Conservation (phyloP, 2,888 invertebrate genomes). For the Laothoe populi region DNA sequence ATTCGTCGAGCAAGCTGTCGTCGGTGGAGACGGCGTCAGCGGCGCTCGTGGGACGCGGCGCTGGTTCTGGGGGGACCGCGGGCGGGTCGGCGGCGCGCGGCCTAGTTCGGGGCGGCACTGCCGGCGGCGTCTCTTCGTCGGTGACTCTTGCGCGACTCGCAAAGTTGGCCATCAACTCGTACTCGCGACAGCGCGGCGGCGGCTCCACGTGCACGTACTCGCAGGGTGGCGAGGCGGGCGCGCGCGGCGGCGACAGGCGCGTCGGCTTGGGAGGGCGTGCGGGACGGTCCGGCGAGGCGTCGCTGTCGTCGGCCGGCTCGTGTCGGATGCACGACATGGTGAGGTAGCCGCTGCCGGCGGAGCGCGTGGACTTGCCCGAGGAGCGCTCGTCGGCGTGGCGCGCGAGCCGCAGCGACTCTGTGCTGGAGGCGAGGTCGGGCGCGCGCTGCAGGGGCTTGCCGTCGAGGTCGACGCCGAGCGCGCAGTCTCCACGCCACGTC, state of each 20-base stretch:
- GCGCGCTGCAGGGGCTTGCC: slow-evolving; percentile 53
- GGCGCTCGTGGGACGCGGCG: slow-evolving; percentile 82
- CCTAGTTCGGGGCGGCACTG: slow-evolving; percentile 60
- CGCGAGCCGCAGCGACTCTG: slow-evolving; percentile 69
- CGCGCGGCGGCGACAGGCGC: slow-evolving; percentile 63
- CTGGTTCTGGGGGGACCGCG: slow-evolving; percentile 79
- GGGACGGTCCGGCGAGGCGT: slow-evolving; percentile 66
- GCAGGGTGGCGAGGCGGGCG: slow-evolving; percentile 45
- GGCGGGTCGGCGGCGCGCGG: slow-evolving; percentile 41
- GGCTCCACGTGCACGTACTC: slow-evolving; percentile 63
- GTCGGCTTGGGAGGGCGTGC: slow-evolving; percentile 74
- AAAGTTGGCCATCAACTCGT: slow-evolving; percentile 78
- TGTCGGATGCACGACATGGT: slow-evolving; percentile 76
- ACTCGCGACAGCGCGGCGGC: slow-evolving; percentile 65
- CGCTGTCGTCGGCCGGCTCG: slow-evolving; percentile 72
- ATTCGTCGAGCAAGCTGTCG: slow-evolving; percentile 76
- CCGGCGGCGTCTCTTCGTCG: slow-evolving; percentile 60
- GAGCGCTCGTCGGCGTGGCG: slow-evolving; percentile 72
- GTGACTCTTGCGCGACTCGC: slow-evolving; percentile 57
- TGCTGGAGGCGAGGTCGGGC: slow-evolving; percentile 69
- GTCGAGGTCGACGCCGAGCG: slow-evolving; percentile 61
- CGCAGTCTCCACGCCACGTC: slow-evolving; percentile 60
- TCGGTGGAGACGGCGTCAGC: slow-evolving; percentile 62
- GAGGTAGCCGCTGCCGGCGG: slow-evolving; percentile 74
- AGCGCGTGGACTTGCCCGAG: slow-evolving; percentile 70